These are phyloP conservation scores for Hemithea aestivaria DNA, from an alignment of 2,888 invertebrate genomes.

Conservation along the genomic window DNA sequence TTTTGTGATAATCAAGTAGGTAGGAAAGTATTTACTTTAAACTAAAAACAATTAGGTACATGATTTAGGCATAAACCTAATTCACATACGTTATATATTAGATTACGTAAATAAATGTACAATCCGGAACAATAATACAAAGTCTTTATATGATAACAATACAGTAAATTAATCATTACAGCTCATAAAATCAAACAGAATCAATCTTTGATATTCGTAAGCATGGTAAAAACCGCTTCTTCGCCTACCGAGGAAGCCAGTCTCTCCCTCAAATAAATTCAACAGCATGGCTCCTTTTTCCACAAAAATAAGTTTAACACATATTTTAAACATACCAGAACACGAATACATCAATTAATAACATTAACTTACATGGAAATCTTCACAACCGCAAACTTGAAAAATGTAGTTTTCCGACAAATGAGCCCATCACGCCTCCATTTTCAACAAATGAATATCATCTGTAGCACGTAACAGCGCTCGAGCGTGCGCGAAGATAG, in stretches of 20 bases:
- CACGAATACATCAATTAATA: slow-evolving; percentile 47
- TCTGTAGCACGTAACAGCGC: slow-evolving; percentile 41
- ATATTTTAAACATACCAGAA: slow-evolving; percentile 43
- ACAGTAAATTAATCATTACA: slow-evolving; percentile 4
- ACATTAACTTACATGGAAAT: slow-evolving; percentile 52
- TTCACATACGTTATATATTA: no score
- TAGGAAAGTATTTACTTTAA: neutral
- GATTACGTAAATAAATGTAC: no score
- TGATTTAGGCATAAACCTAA: no score
- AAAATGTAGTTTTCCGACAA: slow-evolving; percentile 63
- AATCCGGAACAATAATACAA: no score
- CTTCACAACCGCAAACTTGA: slow-evolving; percentile 63
- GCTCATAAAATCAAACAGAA: slow-evolving; percentile 10
- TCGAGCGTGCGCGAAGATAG: slow-evolving; percentile 12
- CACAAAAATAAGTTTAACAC: slow-evolving; percentile 33
- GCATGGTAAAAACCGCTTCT: slow-evolving; percentile 55
- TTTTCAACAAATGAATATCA: slow-evolving; percentile 75
- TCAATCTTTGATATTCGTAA: slow-evolving; percentile 28
- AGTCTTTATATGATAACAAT: no score
- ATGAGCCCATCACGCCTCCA: slow-evolving; percentile 72
- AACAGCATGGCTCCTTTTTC: slow-evolving; percentile 36
- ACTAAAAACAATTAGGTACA: no score
- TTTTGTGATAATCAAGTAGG: neutral
- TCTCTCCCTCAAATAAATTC: slow-evolving; percentile 74
- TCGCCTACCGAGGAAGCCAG: slow-evolving; percentile 54